Evolutionary conservation across 2,888 invertebrate species (phyloP).

Genomic region (Drosophila meridiana): DNA sequence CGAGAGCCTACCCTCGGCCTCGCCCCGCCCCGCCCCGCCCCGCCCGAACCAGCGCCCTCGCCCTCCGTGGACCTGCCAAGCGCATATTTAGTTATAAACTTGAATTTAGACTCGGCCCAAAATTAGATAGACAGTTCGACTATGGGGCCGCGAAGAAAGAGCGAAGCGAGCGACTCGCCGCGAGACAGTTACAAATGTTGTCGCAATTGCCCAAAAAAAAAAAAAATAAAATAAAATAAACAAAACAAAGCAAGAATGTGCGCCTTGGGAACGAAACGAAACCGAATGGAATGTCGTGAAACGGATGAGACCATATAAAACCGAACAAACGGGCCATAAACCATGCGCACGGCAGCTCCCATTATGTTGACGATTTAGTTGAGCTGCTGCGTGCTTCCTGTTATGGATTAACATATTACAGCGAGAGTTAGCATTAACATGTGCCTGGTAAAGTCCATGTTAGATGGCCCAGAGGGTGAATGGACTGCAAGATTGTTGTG

Average conservation of each 20-base stretch:
- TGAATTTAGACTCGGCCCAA: conserved; percentile 73
- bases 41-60: neutral
- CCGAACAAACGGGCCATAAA: conserved; percentile 1
- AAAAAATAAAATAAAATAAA: neutral
- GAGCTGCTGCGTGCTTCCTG: conserved; percentile 22
- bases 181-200: conserved; percentile 41
- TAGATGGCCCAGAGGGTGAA: neutral
- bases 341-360: conserved; percentile 1
- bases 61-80: conserved; percentile 36
- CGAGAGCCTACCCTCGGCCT: conserved; percentile 8
- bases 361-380: neutral
- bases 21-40: neutral
- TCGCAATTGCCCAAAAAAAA: conserved; percentile 32
- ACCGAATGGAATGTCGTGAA: conserved; percentile 16
- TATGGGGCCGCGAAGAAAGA: conserved; percentile 26
- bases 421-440: neutral
- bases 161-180: conserved; percentile 15
- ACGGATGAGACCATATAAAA: conserved; percentile 27
- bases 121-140: conserved; percentile 57
- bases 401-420: conserved; percentile 4
- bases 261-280: conserved; percentile 28
- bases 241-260: conserved; percentile 19
- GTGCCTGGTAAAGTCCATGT: conserved; percentile 18
- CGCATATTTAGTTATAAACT: conserved; percentile 77
- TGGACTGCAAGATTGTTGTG: neutral